Conservation (phyloP, 1,140 invertebrate genomes). For the Penaeus vannamei region DNA sequence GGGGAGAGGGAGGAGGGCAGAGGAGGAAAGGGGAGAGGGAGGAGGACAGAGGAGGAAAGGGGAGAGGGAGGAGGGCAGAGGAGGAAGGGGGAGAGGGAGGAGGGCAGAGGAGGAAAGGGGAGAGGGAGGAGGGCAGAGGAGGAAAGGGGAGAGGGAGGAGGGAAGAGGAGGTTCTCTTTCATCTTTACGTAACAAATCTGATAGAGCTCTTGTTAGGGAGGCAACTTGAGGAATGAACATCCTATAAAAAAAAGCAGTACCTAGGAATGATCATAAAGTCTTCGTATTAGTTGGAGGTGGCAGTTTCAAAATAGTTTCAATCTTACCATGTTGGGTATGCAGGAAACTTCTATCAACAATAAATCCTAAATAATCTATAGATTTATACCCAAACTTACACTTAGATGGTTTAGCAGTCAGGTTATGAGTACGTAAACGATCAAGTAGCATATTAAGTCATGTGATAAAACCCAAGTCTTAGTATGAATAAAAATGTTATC, state of each 20-base stretch:
- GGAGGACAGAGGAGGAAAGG: too few species aligned
- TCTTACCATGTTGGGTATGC: not conserved
- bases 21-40: too few species aligned
- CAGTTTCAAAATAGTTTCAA: not conserved
- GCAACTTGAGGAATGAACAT: not conserved
- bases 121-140: too few species aligned
- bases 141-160: too few species aligned
- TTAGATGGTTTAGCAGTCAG: not conserved
- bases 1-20: too few species aligned
- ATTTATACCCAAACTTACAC: not conserved
- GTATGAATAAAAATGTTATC: not conserved
- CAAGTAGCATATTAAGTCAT: not conserved
- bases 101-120: too few species aligned
- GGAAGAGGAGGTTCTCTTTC: too few species aligned
- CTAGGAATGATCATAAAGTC: not conserved
- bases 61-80: too few species aligned
- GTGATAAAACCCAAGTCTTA: not conserved
- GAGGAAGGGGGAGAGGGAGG: too few species aligned
- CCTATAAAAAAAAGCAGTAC: constrained; percentile 1
- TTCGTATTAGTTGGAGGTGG: not conserved
- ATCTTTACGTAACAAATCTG: too few species aligned
- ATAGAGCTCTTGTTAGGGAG: too few species aligned
- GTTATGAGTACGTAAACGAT: not conserved
- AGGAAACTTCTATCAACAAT: not conserved
- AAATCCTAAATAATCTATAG: not conserved